These are phyloP conservation scores for Siniperca knerii DNA, from an alignment of 2,113 vertebrate genomes.

Conservation along the genomic window DNA sequence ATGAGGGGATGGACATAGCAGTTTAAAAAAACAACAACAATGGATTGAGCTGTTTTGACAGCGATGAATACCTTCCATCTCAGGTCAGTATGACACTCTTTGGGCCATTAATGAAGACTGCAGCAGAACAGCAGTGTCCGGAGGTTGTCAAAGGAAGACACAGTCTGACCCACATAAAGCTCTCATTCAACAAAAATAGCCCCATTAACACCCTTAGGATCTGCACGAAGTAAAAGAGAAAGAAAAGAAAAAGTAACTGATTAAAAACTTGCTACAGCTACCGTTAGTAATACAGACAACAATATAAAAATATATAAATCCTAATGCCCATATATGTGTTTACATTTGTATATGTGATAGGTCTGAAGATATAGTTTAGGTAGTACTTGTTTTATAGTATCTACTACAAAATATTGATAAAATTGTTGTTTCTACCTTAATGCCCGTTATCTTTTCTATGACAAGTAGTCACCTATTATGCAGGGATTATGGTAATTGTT, in stretches of 20 bases:
- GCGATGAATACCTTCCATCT: constrained; percentile 60
- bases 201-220: constrained; percentile 60
- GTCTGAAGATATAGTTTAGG: background rate
- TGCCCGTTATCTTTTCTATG: background rate
- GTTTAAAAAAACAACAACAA: background rate
- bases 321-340: background rate
- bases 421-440: background rate
- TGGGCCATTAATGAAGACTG: constrained; percentile 75
- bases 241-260: constrained; percentile 42
- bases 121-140: constrained; percentile 51
- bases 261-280: constrained; percentile 13
- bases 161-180: constrained; percentile 78
- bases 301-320: background rate
- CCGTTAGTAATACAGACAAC: no score
- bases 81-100: constrained; percentile 62
- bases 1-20: no score
- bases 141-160: constrained; percentile 61
- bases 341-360: background rate
- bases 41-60: constrained; percentile 10
- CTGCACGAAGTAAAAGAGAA: constrained; percentile 46
- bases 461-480: background rate
- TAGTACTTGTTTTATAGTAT: background rate
- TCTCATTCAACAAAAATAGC: constrained; percentile 72
- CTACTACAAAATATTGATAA: background rate
- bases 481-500: background rate